These are phyloP conservation scores for Megastigmus dorsalis DNA, from an alignment of 2,888 invertebrate species.

Conservation along the genomic window DNA sequence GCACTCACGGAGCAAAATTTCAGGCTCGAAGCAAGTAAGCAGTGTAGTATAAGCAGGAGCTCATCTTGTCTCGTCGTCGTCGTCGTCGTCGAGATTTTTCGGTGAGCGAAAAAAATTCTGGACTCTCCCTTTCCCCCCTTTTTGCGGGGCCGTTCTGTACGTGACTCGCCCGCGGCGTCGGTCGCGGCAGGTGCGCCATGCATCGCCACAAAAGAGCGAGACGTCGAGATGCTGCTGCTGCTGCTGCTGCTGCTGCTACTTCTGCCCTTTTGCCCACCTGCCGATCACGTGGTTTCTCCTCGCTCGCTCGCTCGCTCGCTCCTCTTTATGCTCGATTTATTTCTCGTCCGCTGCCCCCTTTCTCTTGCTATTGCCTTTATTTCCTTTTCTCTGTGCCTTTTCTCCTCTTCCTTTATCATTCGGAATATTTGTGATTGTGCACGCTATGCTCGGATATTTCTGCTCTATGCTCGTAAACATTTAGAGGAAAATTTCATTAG, in stretches of 20 bases:
- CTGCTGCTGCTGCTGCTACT: no score
- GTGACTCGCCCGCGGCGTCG: constrained; percentile 15
- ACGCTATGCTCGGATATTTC: no score
- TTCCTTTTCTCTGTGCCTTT: background rate
- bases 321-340: constrained; percentile 18
- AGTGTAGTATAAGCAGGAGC: no score
- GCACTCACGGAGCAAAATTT: no score
- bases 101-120: no score
- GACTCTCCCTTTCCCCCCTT: no score
- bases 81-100: constrained; percentile 13
- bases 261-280: no score
- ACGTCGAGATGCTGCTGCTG: no score
- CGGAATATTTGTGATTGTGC: no score
- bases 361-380: background rate
- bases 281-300: constrained; percentile 32
- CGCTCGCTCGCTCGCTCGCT: background rate
- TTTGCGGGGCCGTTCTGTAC: background rate
- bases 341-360: constrained; percentile 15
- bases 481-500: no score
- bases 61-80: no score
- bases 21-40: background rate
- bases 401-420: background rate
- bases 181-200: constrained; percentile 21
- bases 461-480: no score
- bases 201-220: background rate